phyloP scores from a whole-genome alignment of 2,113 vertebrate genomes.

The Raphicerus campestris region DNA sequence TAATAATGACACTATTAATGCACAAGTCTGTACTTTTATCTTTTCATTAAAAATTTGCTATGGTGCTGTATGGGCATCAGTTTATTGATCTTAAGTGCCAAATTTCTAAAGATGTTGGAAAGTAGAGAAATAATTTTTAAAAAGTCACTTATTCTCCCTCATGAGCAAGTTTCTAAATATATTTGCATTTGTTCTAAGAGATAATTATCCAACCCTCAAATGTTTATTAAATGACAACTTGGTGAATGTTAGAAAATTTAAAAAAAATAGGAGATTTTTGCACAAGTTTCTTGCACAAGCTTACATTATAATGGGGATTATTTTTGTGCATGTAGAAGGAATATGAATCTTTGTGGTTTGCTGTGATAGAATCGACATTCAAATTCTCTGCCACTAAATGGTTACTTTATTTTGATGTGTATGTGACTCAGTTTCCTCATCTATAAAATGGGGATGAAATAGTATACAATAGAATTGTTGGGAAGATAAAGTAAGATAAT shows the following conservation, averaged over 20 bases:
- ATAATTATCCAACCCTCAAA: neutral
- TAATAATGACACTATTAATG: neutral
- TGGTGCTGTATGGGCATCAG: neutral
- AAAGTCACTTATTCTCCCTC: neutral
- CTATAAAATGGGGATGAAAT: neutral
- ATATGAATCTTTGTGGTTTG: neutral
- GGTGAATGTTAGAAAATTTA: neutral
- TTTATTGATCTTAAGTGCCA: neutral
- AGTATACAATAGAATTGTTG: neutral
- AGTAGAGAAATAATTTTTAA: neutral
- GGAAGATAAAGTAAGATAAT: neutral
- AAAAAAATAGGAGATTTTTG: neutral
- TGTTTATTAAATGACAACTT: conserved; percentile 47
- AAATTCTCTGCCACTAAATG: neutral
- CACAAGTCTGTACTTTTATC: neutral
- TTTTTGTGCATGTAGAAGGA: neutral
- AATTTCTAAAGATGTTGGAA: conserved; percentile 23
- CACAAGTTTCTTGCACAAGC: neutral
- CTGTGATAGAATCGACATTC: neutral
- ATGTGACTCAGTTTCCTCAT: neutral
- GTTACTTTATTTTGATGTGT: neutral
- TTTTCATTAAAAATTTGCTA: neutral
- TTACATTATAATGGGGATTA: conserved; percentile 14
- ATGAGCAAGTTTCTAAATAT: conserved; percentile 26
- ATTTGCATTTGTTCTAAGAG: conserved; percentile 33